Evolutionary conservation across 2,888 invertebrate species (phyloP), one percentile per base, ranked within the genome.

Genomic region (Philonicus albiceps): DNA sequence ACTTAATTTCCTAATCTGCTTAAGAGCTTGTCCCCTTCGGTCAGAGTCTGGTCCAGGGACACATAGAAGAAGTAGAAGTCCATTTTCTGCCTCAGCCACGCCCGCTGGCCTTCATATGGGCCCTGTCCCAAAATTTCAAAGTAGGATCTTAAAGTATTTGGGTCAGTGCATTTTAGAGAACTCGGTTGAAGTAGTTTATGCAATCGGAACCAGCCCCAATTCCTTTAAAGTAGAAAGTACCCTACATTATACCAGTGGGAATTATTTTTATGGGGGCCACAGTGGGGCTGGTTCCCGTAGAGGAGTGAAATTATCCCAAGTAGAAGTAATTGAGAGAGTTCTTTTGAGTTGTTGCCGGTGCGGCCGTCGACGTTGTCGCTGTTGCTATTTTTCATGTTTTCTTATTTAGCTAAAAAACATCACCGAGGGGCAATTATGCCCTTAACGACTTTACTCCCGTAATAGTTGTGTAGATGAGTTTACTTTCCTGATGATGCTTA

Each of bases 381-480:
- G 19, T 64, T 64, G 22, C 7, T 64, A n/a, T 40, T 76, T 76
- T 76, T 76, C 43, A 2, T 40, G 22, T 37, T 76, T 22, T 64
- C 64, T 64, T 64, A 19, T 64, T 64, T 64, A 64, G 27, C 64
- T 64, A 64, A 64, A 64, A 64, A 76, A 37, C 76, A 19, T 43
- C n/a, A 22, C 40, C 11, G 22, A 40, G 76, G 76, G 43, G 43
- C 40, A 76, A 76, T 76, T 76, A 76, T 76, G 40, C 40, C 22
- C 76, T 40, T 76, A 76, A 76, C 40, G 76, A 76, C 76, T 76
- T 76, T 40, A 43, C n/a, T 40, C 37, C n/a, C 40, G 22, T 76
- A 16, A 40, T 76, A 76, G 76, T 76, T 76, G 76, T 40, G 76
- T 76, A 76, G 76, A 76, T 76, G 76, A 76, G 76, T 76, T 76